These are phyloP conservation scores for Cavia aperea DNA, from an alignment of 2,113 vertebrate species.

Conservation along the genomic window DNA sequence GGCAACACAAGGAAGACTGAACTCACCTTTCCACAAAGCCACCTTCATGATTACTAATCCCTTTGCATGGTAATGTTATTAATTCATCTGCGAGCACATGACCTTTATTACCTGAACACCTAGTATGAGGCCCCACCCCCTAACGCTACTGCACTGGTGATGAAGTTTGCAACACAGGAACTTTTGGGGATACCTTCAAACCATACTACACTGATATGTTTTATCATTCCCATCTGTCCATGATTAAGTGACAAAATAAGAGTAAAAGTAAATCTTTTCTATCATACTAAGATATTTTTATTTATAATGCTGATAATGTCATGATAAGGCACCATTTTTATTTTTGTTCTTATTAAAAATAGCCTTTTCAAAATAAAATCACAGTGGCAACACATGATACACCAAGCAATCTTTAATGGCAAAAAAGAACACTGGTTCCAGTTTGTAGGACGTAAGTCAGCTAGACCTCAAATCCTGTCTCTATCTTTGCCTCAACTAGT, in stretches of 20 bases:
- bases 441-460: not conserved
- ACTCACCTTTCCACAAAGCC: not conserved
- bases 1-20: not conserved
- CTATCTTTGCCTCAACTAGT: not conserved
- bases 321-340: not conserved
- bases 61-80: too few species aligned
- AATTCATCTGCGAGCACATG: too few species aligned
- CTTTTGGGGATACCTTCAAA: not conserved
- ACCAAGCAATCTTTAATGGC: not conserved
- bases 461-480: not conserved
- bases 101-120: not conserved
- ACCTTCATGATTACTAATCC: not conserved
- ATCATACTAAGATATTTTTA: not conserved
- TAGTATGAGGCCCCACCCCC: not conserved
- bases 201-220: not conserved
- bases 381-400: not conserved
- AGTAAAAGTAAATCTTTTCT: not conserved
- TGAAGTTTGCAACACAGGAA: not conserved
- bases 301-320: not conserved
- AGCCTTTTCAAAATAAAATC: constrained; percentile 2
- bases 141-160: not conserved
- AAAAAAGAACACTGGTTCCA: not conserved
- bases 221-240: not conserved
- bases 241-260: not conserved
- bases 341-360: not conserved